A percentile compares a stretch with the other conserved stretches of the same genome.
Evolutionary conservation across 2,888 invertebrate genomes (phyloP).

Genomic region (Caenorhabditis afra): DNA sequence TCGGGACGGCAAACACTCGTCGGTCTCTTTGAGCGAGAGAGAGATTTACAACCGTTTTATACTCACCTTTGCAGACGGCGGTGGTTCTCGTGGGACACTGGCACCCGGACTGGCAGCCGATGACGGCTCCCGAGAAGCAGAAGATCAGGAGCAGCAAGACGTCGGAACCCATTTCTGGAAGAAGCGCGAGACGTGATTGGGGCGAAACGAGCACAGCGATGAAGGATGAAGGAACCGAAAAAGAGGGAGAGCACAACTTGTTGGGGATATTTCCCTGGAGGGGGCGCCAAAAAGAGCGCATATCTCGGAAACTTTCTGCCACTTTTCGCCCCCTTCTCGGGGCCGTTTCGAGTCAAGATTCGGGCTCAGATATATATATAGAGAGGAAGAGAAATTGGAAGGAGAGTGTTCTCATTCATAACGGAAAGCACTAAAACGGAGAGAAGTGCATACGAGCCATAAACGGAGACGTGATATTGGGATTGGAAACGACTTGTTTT

Average conservation of each 20-base stretch:
- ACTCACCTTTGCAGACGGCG: constrained; percentile 59
- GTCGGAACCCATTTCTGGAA: background rate
- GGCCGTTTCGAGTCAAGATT: background rate
- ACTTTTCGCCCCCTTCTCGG: constrained; percentile 8
- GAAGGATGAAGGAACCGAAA: constrained; percentile 32
- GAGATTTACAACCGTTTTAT: constrained; percentile 37
- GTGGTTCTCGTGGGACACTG: constrained; percentile 56
- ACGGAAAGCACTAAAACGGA: background rate
- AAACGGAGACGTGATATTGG: constrained; percentile 13
- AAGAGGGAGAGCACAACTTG: constrained; percentile 25
- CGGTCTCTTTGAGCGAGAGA: constrained; percentile 26
- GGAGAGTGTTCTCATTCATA: constrained; percentile 39
- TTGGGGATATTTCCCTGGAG: constrained; percentile 42
- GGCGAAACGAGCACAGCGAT: constrained; percentile 23
- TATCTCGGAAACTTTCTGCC: constrained; percentile 32
- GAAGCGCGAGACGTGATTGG: constrained; percentile 6
- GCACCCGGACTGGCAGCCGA: constrained; percentile 63
- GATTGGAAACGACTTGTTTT: constrained; percentile 32
- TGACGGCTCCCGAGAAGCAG: background rate
- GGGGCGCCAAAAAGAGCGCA: constrained; percentile 9
- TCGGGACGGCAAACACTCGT: constrained; percentile 36
- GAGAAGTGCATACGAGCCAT: constrained; percentile 13
- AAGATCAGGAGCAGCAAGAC: constrained; percentile 18
- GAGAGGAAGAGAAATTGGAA: constrained; percentile 11
- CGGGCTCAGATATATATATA: constrained; percentile 18